Conservation (phyloP, 2,797 vertebrate species). For the Manis pentadactyla region DNA sequence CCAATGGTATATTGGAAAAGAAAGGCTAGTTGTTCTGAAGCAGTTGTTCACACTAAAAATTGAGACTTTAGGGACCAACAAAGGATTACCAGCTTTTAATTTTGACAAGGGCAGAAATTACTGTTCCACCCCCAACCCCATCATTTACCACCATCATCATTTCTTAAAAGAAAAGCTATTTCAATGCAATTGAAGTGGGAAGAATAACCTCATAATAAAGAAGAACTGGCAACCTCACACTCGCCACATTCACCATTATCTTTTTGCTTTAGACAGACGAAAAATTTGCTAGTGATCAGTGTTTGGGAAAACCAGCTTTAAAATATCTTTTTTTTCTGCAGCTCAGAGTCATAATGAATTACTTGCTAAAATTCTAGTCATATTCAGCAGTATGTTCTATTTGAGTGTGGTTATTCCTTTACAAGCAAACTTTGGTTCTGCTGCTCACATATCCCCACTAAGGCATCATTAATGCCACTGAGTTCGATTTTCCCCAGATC, state of each 20-base stretch:
- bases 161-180: constrained; percentile 6
- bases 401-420: not conserved
- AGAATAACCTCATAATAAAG: constrained; percentile 6
- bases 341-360: not conserved
- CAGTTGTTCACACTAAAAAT: constrained; percentile 33
- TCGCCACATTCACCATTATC: not conserved
- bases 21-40: constrained; percentile 44
- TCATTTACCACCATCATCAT: not conserved
- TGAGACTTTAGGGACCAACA: not conserved
- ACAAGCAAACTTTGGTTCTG: not conserved
- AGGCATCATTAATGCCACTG: not conserved
- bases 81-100: not conserved
- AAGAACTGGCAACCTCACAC: not conserved
- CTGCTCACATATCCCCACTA: not conserved
- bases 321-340: not conserved
- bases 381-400: not conserved
- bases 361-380: not conserved
- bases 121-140: not conserved
- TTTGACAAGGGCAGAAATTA: not conserved
- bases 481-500: constrained; percentile 8
- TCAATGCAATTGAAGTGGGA: not conserved
- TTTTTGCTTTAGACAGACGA: not conserved
- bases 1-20: constrained; percentile 11
- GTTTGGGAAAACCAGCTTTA: constrained; percentile 20
- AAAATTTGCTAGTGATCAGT: constrained; percentile 22